Base-by-base conservation (phyloP, 1,140 invertebrate species). In the Andrena cerasifolii region DNA sequence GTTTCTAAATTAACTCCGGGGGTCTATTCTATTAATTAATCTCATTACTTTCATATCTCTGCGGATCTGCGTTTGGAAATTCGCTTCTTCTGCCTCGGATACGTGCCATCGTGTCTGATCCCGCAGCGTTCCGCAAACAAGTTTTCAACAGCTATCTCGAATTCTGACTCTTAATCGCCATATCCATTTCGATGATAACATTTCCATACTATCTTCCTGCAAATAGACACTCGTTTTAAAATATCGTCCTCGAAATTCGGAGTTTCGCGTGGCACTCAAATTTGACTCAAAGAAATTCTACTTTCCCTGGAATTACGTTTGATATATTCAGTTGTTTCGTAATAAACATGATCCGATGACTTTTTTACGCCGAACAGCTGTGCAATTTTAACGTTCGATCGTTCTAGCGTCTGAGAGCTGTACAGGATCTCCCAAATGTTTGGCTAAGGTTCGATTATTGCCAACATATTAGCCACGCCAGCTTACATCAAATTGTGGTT, bases 1-100 rank as follows among this genome's bases (percentile, higher is more conserved):
- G 82, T 66, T 78, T 88, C 78, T 65, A 82, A 86, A 88, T 88
- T 88, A 88, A 86, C 85, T 86, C 79, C 66, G 26, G 47, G n/a
- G 51, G 68, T 85, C 74, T 82, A 80, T 87, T 88, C 83, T 84
- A 86, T 88, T 88, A 88, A 88, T 88, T 87, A 88, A 88, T 88
- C 85, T 88, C 82, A 86, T 87, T 87, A 88, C 59, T 78, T 85
- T 86, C 78, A 87, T 87, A 84, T 83, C 78, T 80, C 71, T 51
- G 62, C 21, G 71, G 40, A 26, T 73, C 31, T 43, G 54, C 45
- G 36, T 18, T 70, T 26, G 31, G 43, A 82, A 82, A 82, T 62
- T 78, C 47, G 53, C 28, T 58, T 73, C 53, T 82, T 83, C 73
- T 24, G 62, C 40, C 51, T 53, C 12, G 3, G 28, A n/a, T 21